Percentiles rank a stretch among this genome's conserved stretches.
These are phyloP conservation scores for Lydus trimaculatus DNA, from an alignment of 2,888 invertebrate species.

Conservation along the genomic window DNA sequence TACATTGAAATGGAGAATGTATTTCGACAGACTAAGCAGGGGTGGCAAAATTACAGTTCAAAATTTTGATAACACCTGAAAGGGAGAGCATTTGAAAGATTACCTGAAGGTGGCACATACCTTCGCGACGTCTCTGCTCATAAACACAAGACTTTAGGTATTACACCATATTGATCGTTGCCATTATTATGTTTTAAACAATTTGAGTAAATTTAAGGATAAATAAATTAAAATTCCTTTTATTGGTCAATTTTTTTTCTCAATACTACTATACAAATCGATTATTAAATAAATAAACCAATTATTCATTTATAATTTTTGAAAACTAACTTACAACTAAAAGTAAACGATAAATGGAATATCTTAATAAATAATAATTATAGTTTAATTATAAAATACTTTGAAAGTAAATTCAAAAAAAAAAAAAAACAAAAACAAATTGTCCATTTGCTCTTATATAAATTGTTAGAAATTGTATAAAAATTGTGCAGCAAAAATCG, in stretches of 20 bases:
- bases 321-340: not conserved
- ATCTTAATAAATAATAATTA: not conserved
- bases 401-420: too few relatives aligned
- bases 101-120: too few relatives aligned
- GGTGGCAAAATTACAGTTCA: too few relatives aligned
- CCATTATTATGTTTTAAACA: too few relatives aligned
- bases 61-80: too few relatives aligned
- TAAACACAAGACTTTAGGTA: too few relatives aligned
- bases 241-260: not conserved
- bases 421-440: not conserved
- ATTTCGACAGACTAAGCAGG: too few relatives aligned
- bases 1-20: too few relatives aligned
- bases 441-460: not conserved
- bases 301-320: not conserved
- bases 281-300: not conserved
- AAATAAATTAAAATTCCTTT: not conserved
- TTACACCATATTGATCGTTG: too few relatives aligned
- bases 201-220: not conserved
- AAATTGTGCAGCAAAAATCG: constrained; percentile 9
- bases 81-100: too few relatives aligned
- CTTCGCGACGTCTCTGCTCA: too few relatives aligned
- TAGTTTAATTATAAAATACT: not conserved
- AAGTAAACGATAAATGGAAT: not conserved
- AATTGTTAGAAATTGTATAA: not conserved
- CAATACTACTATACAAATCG: not conserved